Conservation (phyloP, 2,888 invertebrate genomes). For the Eupithecia insigniata region DNA sequence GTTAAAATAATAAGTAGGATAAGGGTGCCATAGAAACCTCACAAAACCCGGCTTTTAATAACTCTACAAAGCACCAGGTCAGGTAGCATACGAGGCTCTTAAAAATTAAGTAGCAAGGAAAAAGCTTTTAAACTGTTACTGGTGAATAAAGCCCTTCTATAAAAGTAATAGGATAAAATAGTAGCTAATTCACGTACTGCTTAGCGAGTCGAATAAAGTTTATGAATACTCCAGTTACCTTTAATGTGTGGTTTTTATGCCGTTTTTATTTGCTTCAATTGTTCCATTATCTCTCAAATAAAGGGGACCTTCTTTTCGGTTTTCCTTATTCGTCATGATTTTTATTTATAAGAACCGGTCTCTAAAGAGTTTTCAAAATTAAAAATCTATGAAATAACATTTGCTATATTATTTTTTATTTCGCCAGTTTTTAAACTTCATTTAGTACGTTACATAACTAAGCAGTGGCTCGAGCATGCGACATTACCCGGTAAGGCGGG, state of each 20-base stretch:
- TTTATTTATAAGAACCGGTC: not conserved
- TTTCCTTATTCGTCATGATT: not conserved
- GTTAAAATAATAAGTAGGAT: not conserved
- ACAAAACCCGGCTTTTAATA: slow-evolving; percentile 1
- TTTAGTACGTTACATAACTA: no score
- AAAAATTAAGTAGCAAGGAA: slow-evolving; percentile 25
- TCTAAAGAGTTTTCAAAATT: not conserved
- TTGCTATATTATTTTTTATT: no score
- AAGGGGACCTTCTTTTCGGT: not conserved
- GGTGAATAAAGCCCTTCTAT: slow-evolving; percentile 27
- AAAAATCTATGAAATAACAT: no score
- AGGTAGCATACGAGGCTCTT: slow-evolving; percentile 12
- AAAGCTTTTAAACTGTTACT: slow-evolving; percentile 23
- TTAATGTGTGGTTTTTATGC: slow-evolving; percentile 28
- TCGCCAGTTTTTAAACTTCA: no score
- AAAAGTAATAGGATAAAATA: slow-evolving; percentile 31
- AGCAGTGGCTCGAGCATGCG: no score
- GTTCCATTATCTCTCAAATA: not conserved
- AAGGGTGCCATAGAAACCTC: not conserved
- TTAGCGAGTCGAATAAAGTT: slow-evolving; percentile 34
- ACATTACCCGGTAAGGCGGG: no score
- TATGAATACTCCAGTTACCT: slow-evolving; percentile 23
- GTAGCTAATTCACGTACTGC: slow-evolving; percentile 30
- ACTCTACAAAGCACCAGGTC: not conserved
- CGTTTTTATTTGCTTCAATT: not conserved